A percentile compares a stretch with the other conserved stretches of the same genome.
Conservation (phyloP, 2,888 invertebrate genomes). For the Adineta ricciae region DNA sequence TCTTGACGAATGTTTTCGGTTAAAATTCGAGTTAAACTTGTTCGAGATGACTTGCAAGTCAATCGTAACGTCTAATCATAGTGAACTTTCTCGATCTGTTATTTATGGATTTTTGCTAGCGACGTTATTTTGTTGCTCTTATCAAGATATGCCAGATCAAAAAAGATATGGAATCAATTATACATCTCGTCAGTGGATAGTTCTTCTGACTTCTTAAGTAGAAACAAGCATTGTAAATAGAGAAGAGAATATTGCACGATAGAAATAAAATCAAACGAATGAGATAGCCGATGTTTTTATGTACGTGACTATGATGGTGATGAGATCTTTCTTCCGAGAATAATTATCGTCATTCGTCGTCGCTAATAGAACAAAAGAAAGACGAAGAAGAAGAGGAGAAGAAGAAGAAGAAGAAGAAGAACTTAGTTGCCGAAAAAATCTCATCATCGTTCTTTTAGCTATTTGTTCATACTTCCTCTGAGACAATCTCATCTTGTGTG, state of each 20-base stretch:
- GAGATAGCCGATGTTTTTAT: not conserved
- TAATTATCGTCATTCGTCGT: not conserved
- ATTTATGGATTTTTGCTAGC: not conserved
- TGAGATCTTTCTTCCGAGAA: not conserved
- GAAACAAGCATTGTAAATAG: not conserved
- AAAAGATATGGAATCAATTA: not conserved
- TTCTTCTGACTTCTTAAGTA: not conserved
- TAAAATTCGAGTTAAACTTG: not conserved
- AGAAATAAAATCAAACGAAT: not conserved
- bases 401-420: not conserved
- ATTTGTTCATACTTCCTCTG: not conserved
- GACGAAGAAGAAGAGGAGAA: not conserved
- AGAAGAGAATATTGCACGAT: not conserved
- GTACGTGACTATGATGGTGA: not conserved
- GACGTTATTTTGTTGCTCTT: not conserved
- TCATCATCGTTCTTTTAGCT: not conserved
- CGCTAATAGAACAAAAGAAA: not conserved
- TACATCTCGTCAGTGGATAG: not conserved
- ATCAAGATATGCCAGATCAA: not conserved
- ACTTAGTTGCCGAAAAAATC: not conserved
- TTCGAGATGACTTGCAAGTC: not conserved
- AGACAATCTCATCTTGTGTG: not conserved
- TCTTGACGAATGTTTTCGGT: too few species aligned
- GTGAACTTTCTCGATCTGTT: not conserved
- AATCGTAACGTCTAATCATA: not conserved